These are phyloP conservation scores for Peromyscus maniculatus DNA, from an alignment of 2,113 vertebrate species.

Conservation along the genomic window DNA sequence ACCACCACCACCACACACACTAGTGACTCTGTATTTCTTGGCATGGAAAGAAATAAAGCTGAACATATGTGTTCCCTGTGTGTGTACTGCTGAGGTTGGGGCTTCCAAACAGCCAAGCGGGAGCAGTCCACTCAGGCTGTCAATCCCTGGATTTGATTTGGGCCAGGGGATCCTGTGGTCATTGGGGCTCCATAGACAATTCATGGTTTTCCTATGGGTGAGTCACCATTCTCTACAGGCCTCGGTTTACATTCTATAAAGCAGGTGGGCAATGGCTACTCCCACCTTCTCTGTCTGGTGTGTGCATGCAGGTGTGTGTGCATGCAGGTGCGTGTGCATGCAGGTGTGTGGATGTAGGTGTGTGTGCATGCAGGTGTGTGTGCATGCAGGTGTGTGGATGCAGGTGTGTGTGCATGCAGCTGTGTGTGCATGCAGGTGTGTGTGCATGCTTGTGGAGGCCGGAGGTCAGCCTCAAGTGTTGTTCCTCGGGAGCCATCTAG, in stretches of 20 bases:
- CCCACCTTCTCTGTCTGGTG: neutral
- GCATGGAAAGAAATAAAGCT: slow-evolving; percentile 97
- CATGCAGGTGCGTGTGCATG: too few relatives aligned
- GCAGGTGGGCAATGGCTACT: neutral
- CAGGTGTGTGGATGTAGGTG: too few relatives aligned
- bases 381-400: neutral
- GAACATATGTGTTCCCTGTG: slow-evolving; percentile 89
- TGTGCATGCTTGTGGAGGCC: neutral
- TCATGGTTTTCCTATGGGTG: neutral
- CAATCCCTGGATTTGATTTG: too few relatives aligned
- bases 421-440: neutral
- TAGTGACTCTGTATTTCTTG: slow-evolving; percentile 88
- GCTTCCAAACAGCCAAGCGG: neutral
- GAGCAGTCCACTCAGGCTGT: neutral
- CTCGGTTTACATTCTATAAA: neutral
- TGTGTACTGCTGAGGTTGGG: neutral
- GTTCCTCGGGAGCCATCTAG: neutral
- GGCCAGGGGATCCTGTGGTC: neutral
- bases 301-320: neutral
- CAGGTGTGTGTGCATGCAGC: too few relatives aligned
- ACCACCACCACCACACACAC: slow-evolving; percentile 3
- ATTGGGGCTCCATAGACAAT: neutral
- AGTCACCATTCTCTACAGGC: neutral
- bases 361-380: neutral
- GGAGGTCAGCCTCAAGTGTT: neutral